Conservation (phyloP, 2,888 invertebrate genomes). For the Ophioninae sp. region DNA sequence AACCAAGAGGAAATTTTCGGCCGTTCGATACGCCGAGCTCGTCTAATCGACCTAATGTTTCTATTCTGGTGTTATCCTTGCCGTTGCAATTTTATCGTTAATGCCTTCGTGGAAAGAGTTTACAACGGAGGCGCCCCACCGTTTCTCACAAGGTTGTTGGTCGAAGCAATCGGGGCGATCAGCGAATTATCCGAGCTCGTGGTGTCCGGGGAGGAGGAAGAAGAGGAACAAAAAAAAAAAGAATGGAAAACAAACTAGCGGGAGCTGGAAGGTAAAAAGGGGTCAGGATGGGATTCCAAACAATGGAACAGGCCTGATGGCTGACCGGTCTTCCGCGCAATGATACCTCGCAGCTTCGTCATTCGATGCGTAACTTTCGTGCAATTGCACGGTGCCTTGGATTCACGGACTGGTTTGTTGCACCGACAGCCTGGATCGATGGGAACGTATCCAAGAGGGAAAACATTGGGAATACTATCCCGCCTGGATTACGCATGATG, state of each 20-base stretch:
- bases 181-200: slow-evolving; percentile 31
- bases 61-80: slow-evolving; percentile 21
- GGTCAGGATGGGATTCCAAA: slow-evolving; percentile 7
- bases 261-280: neutral
- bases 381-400: slow-evolving; percentile 69
- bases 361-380: slow-evolving; percentile 72
- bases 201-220: slow-evolving; percentile 14
- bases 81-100: slow-evolving; percentile 27
- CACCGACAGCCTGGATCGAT: neutral
- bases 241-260: neutral
- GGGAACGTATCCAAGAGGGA: neutral
- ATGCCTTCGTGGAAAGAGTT: slow-evolving; percentile 27
- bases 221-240: slow-evolving; percentile 14
- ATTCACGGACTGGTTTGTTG: neutral
- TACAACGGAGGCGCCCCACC: slow-evolving; percentile 21
- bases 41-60: slow-evolving; percentile 43
- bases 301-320: slow-evolving; percentile 28
- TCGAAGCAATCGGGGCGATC: slow-evolving; percentile 28
- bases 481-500: slow-evolving; percentile 64
- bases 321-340: slow-evolving; percentile 32
- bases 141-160: slow-evolving; percentile 64
- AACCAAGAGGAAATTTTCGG: slow-evolving; percentile 55
- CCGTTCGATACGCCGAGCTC: slow-evolving; percentile 43
- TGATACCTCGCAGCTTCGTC: slow-evolving; percentile 40
- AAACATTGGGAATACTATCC: slow-evolving; percentile 30